Evolutionary conservation across 1,140 invertebrate genomes (phyloP).

Genomic region (Phenacoccus solenopsis): DNA sequence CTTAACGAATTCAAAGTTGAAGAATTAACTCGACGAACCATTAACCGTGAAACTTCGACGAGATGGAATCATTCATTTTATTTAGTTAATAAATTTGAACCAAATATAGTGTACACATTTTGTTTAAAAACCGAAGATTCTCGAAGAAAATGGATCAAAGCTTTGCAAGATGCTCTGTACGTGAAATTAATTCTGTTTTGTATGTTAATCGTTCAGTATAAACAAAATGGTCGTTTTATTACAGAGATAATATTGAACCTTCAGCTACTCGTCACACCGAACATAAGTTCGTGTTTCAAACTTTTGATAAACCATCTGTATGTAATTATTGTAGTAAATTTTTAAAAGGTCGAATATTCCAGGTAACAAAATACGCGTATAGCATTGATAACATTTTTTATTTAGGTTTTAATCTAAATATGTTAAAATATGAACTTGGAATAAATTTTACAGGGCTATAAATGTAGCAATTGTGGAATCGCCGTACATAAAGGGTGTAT

Average conservation of each 20-base stretch:
- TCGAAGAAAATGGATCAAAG: conserved; percentile 82
- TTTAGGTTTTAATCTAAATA: no score
- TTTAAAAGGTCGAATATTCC: conserved; percentile 76
- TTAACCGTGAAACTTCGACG: conserved; percentile 45
- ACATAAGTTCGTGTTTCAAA: conserved; percentile 76
- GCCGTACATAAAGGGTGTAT: conserved; percentile 67
- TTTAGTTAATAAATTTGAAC: conserved; percentile 66
- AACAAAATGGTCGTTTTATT: not conserved
- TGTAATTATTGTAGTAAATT: conserved; percentile 78
- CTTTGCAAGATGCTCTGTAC: conserved; percentile 81
- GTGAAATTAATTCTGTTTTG: conserved; percentile 30
- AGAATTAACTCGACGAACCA: conserved; percentile 48
- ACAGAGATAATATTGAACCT: conserved; percentile 78
- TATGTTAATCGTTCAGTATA: not conserved
- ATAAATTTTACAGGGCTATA: conserved; percentile 53
- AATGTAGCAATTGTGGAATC: conserved; percentile 56
- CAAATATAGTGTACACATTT: conserved; percentile 68
- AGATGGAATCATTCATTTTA: conserved; percentile 71
- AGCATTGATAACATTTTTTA: no score
- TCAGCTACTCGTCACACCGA: conserved; percentile 59
- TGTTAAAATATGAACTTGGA: no score
- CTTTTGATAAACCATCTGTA: conserved; percentile 65
- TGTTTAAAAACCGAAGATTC: conserved; percentile 78
- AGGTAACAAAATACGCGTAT: conserved; percentile 36
- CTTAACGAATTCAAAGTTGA: conserved; percentile 79